Base-by-base conservation (phyloP, 2,113 vertebrate genomes). In the Leptobrachium leishanense region DNA sequence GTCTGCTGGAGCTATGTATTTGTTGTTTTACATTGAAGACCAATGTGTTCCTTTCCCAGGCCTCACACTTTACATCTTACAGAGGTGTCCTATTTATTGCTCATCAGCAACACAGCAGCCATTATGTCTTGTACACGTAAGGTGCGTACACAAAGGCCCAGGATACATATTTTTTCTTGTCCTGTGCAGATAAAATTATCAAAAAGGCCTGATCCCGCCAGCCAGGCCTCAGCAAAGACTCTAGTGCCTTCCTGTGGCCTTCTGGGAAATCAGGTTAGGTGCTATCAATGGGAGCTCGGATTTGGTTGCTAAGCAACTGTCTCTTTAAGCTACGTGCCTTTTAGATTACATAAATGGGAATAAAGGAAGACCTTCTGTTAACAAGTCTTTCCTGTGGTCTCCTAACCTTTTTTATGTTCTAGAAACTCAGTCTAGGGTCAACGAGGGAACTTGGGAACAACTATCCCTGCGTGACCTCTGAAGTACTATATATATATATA, bases 301-400 rank as follows among this genome's bases (percentile, higher is more conserved):
- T 69, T 82, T 70, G 3, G 87, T 88, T 87, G 85, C 85, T 83
- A 86, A 74, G 85, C 85, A 86, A 88, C 87, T 55, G 83, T 67
- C 85, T 85, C 79, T 79, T 15, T 0, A 39, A 79, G 83, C 44
- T 42, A 76, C 83, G 66, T 75, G 83, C 84, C 83, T 83, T 82
- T 83, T 78, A 59, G 86, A 62, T 82, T 82, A 74, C 83, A 83
- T 55, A 68, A 59, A 68, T 75, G 81, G 81, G 64, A 67, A 71
- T 54, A 64, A 55, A 43, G 31, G 64, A 76, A 84, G 67, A 68
- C 82, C 81, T 72, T 0, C 3, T 64, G 74, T 75, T 85, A 15
- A 76, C 40, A 2, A 31, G 77, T 31, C 8, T 67, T 66, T 68
- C 50, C n/a, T 68, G 53, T 74, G 77, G 64, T 40, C 50, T 80